Base-by-base conservation (phyloP, 2,113 vertebrate genomes). In the Hyaena hyaena region DNA sequence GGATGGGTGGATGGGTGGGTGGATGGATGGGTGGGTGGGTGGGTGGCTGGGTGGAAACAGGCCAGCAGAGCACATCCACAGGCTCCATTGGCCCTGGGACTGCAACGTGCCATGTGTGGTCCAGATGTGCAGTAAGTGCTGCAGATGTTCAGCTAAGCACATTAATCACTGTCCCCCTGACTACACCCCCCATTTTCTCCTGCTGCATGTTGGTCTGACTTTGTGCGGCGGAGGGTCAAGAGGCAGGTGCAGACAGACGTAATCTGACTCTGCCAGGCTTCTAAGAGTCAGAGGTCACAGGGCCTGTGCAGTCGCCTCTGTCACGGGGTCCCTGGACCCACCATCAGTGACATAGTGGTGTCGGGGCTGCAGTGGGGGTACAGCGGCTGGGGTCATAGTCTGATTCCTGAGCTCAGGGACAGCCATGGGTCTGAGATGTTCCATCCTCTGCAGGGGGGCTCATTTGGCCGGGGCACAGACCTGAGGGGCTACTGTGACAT, bases 391-490 rank as follows among this genome's bases (percentile, higher is more conserved):
- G 68, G n/a, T 73, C 15, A 2, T 7, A 39, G 79, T 35, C 31
- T 5, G 26, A 68, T 26, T 48, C 50, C 9, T 19, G 58, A 39
- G 21, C 14, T 71, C 48, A 10, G 7, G 9, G 12, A 31, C 21
- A 74, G n/a, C 35, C 31, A 1, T 0, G 1, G 8, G 45, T 74
- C 77, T 81, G 71, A 83, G 14, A 43, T 28, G 5, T 2, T 14
- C 55, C 88, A 53, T 83, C 4, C 24, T 80, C 92, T 66, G 2
- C 96, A 97, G 97, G 98, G 96, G 0, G 98, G 97, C 66, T 97
- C 98, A 1, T 88, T 96, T 0, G 96, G 98, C 87, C 84, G 95
- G 6, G 98, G 97, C 87, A 98, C 97, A 0, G 80, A 96, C 76
- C 89, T 97, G 10, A 95, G 17, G 76, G 69, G 85, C 0, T 4